Conservation (phyloP, 2,113 vertebrate species). For the Turnix velox region DNA sequence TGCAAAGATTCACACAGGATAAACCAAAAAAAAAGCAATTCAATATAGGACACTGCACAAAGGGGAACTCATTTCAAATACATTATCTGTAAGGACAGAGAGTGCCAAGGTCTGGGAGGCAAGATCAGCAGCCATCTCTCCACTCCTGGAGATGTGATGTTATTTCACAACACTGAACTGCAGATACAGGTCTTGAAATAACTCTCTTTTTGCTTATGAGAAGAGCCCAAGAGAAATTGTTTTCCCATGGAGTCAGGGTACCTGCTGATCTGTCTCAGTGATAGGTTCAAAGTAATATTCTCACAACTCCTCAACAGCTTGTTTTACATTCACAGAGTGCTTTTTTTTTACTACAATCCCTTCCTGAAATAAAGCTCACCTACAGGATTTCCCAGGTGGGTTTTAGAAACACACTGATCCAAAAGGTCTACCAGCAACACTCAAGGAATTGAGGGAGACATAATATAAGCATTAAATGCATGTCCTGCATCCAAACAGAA, state of each 20-base stretch:
- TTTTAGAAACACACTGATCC: not conserved
- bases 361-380: not conserved
- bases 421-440: not conserved
- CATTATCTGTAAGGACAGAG: conserved; percentile 38
- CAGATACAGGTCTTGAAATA: not conserved
- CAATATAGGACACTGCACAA: not conserved
- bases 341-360: not conserved
- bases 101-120: conserved; percentile 41
- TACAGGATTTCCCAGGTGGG: not conserved
- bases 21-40: conserved; percentile 57
- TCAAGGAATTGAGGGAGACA: not conserved
- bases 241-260: not conserved
- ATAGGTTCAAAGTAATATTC: not conserved
- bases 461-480: not conserved
- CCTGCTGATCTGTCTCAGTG: not conserved
- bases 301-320: not conserved
- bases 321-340: not conserved
- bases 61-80: conserved; percentile 15
- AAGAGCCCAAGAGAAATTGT: not conserved
- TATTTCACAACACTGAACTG: not conserved
- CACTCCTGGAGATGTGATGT: not conserved
- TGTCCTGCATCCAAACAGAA: not conserved
- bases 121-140: conserved; percentile 37
- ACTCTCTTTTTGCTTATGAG: not conserved
- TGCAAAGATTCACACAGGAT: conserved; percentile 43